Evolutionary conservation across 37 sponge, comb jelly and placozoan species (phyloP).

Genomic region (Ianthella basta): DNA sequence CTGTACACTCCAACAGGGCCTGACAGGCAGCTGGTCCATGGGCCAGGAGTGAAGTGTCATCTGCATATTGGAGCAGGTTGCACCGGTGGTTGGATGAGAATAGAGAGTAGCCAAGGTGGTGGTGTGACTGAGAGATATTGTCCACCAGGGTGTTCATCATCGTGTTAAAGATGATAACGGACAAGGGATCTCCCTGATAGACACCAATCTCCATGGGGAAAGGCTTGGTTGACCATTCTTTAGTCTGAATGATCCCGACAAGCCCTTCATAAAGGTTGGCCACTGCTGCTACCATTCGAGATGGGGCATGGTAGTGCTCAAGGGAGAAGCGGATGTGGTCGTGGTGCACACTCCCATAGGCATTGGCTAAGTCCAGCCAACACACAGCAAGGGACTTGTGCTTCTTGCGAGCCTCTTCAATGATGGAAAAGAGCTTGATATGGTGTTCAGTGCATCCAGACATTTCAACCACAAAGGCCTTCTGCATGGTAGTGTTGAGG

Average conservation of each 20-base stretch:
- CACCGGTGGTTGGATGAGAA: not conserved
- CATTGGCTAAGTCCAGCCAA: slow-evolving; percentile 41
- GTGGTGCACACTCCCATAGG: slow-evolving; percentile 44
- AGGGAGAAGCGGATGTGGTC: slow-evolving; percentile 5
- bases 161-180: slow-evolving; percentile 33
- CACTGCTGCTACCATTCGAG: not conserved
- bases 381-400: not conserved
- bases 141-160: slow-evolving; percentile 33
- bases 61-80: slow-evolving; percentile 35
- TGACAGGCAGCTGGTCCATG: slow-evolving; percentile 19
- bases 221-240: not conserved
- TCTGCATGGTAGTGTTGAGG: not conserved
- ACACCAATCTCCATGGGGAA: slow-evolving; percentile 4
- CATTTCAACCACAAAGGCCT: too few relatives aligned
- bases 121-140: not conserved
- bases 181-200: slow-evolving; percentile 37
- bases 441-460: slow-evolving; percentile 12
- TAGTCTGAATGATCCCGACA: too few relatives aligned
- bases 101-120: not conserved
- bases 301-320: slow-evolving; percentile 20
- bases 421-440: not conserved
- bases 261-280: slow-evolving; percentile 14
- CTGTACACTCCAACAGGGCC: not conserved
- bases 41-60: slow-evolving; percentile 1
- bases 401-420: slow-evolving; percentile 18